phyloP scores from a whole-genome alignment of 1,140 invertebrate species.

The Drosophila ogumai region DNA sequence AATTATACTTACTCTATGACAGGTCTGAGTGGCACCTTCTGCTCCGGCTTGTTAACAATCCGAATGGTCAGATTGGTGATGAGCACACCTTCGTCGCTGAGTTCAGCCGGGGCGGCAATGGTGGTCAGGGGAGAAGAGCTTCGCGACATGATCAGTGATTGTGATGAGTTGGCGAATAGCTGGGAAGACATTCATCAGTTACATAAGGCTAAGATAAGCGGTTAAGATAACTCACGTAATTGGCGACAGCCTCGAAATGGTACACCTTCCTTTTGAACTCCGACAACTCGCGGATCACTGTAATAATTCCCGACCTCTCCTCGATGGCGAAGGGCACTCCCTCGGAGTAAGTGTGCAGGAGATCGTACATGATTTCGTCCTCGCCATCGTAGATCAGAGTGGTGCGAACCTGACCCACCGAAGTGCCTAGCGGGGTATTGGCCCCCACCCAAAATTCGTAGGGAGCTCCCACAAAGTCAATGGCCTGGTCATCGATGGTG shows the following conservation, averaged over 20 bases:
- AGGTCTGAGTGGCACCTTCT: conserved; percentile 86
- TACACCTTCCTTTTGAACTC: conserved; percentile 89
- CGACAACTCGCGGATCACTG: conserved; percentile 91
- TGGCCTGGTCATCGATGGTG: conserved; percentile 87
- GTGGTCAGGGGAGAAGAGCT: conserved; percentile 62
- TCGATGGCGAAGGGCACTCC: conserved; percentile 96
- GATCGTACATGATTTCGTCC: conserved; percentile 90
- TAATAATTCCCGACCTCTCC: conserved; percentile 94
- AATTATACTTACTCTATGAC: conserved; percentile 88
- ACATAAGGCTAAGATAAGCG: neutral
- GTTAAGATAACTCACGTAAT: conserved; percentile 85
- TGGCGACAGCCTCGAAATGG: conserved; percentile 93
- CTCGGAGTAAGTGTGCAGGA: conserved; percentile 92
- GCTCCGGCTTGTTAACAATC: conserved; percentile 90
- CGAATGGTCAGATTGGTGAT: conserved; percentile 93
- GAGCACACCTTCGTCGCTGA: conserved; percentile 87
- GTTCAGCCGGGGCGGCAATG: conserved; percentile 53
- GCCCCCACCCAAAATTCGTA: conserved; percentile 96
- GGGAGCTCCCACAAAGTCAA: conserved; percentile 94
- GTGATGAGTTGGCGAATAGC: conserved; percentile 72
- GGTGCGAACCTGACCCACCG: conserved; percentile 93
- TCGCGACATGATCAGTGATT: conserved; percentile 61
- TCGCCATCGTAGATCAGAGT: conserved; percentile 88
- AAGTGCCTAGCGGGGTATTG: conserved; percentile 92
- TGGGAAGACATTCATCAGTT: conserved; percentile 18